phyloP scores from a whole-genome alignment of 2,888 invertebrate species.

The Perdita meconis region DNA sequence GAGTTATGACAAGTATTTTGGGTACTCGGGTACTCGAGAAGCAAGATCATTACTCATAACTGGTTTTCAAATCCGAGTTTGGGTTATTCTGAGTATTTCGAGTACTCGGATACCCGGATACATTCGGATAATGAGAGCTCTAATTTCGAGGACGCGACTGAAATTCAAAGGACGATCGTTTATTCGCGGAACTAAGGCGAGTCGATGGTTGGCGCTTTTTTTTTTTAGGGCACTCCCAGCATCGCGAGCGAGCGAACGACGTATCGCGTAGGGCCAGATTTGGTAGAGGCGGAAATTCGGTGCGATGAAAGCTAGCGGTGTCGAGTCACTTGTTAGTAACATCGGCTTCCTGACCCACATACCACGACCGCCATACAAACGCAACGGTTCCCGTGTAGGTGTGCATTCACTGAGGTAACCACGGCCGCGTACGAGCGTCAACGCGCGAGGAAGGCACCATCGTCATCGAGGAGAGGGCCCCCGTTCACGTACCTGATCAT shows the following conservation, averaged over 20 bases:
- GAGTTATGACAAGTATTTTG: too few species aligned
- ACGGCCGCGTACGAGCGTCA: conserved; percentile 6
- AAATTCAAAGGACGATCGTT: conserved; percentile 4
- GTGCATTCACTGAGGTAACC: conserved; percentile 24
- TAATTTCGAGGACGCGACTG: conserved; percentile 25
- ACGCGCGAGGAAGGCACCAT: conserved; percentile 16
- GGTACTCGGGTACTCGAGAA: too few species aligned
- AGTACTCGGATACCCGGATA: too few species aligned
- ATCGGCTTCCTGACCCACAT: conserved; percentile 82
- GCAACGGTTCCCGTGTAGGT: conserved; percentile 49
- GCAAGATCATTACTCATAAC: too few species aligned
- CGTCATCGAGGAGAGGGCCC: conserved; percentile 40
- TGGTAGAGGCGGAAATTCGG: conserved; percentile 69
- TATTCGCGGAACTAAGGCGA: conserved; percentile 42
- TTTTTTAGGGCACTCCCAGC: conserved; percentile 49
- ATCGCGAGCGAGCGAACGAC: conserved; percentile 16
- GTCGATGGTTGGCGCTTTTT: conserved; percentile 6
- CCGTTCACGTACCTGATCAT: conserved; percentile 58
- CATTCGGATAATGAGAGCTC: too few species aligned
- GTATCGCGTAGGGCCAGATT: conserved; percentile 59
- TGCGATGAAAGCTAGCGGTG: conserved; percentile 71
- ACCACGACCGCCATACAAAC: conserved; percentile 75
- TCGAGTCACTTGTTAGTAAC: conserved; percentile 76
- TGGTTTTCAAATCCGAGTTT: too few species aligned
- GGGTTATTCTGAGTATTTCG: too few species aligned